These are phyloP conservation scores for Centropristis striata DNA, from an alignment of 2,113 vertebrate species.

Conservation along the genomic window DNA sequence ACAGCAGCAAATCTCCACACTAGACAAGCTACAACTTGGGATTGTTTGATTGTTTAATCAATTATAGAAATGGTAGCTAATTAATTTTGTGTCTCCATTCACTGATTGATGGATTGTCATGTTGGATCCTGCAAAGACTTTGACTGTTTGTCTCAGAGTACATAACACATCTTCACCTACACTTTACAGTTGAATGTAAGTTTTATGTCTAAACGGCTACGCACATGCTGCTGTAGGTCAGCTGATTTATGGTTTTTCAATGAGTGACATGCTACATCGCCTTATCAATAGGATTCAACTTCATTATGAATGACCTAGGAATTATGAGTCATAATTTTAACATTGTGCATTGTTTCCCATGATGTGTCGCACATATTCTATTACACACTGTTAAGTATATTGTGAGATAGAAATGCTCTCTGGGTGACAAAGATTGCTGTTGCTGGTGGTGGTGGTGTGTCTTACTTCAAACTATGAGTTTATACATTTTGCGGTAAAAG, in stretches of 20 bases:
- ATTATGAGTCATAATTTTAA: conserved; percentile 26
- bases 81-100: too few species aligned
- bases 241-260: conserved; percentile 28
- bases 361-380: not conserved
- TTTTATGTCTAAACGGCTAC: not conserved
- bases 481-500: not conserved
- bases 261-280: conserved; percentile 6
- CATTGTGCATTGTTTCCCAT: conserved; percentile 33
- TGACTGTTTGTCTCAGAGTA: not conserved
- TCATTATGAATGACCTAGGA: conserved; percentile 14
- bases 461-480: not conserved
- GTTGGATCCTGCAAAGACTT: not conserved
- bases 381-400: not conserved
- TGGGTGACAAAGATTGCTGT: not conserved
- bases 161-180: not conserved
- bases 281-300: conserved; percentile 34
- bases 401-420: not conserved
- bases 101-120: not conserved
- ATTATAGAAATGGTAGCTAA: not conserved
- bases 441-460: not conserved
- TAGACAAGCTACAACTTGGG: too few species aligned
- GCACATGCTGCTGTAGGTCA: not conserved
- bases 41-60: not conserved
- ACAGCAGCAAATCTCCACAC: not conserved
- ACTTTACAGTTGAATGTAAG: not conserved